Evolutionary conservation across 1,140 invertebrate genomes (phyloP).

Genomic region (Aphelenchoides besseyi): DNA sequence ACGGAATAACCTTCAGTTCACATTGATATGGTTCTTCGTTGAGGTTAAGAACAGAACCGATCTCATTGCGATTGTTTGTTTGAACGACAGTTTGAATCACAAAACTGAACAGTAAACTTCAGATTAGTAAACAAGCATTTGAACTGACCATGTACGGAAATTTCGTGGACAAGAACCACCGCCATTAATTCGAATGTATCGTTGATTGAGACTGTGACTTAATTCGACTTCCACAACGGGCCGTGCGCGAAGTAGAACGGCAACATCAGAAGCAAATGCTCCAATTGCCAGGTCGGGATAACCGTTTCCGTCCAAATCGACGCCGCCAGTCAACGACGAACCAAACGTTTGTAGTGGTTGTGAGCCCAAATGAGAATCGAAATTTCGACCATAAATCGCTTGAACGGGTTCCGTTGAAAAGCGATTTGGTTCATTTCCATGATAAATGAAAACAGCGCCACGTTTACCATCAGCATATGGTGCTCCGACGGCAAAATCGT

Average conservation of each 20-base stretch:
- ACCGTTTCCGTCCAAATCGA: constrained; percentile 83
- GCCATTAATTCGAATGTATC: constrained; percentile 52
- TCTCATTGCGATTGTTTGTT: constrained; percentile 44
- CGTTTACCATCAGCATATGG: constrained; percentile 78
- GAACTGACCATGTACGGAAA: constrained; percentile 46
- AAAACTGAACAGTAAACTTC: constrained; percentile 26
- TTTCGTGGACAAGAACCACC: constrained; percentile 40
- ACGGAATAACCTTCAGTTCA: constrained; percentile 35
- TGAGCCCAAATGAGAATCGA: constrained; percentile 1
- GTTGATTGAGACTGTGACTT: constrained; percentile 34
- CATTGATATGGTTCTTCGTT: constrained; percentile 42
- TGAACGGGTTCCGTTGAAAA: constrained; percentile 48
- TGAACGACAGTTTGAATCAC: constrained; percentile 32
- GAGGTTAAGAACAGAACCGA: constrained; percentile 29
- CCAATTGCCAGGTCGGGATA: constrained; percentile 87
- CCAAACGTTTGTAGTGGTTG: constrained; percentile 71
- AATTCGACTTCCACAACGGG: constrained; percentile 49
- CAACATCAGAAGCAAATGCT: constrained; percentile 76
- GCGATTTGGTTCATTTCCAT: constrained; percentile 68
- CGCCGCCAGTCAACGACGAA: constrained; percentile 79
- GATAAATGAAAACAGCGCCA: constrained; percentile 77
- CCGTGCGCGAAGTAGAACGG: constrained; percentile 65
- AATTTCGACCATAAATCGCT: constrained; percentile 33
- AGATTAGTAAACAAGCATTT: not conserved
- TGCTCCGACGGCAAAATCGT: constrained; percentile 82